Evolutionary conservation across 2,888 invertebrate genomes (phyloP).

Genomic region (Poecilus cupreus): DNA sequence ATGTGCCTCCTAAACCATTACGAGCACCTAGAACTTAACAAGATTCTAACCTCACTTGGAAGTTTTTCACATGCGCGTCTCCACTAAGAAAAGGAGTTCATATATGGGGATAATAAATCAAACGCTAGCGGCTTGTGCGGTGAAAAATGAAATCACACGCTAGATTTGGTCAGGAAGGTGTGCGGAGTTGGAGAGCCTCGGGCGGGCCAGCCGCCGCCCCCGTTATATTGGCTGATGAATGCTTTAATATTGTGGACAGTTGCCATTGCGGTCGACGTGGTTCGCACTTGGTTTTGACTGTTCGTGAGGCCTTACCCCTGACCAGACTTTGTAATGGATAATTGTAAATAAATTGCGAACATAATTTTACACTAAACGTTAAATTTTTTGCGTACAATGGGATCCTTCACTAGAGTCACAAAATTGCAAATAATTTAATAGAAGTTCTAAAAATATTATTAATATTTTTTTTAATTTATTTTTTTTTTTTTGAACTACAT

Average conservation of each 20-base stretch:
- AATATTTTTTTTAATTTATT: neutral
- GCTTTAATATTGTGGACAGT: conserved; percentile 45
- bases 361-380: neutral
- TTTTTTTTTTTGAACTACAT: neutral
- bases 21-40: neutral
- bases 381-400: neutral
- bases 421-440: neutral
- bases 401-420: too few species aligned
- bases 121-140: neutral
- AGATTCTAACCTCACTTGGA: neutral
- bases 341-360: neutral
- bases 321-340: neutral
- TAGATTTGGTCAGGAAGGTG: conserved; percentile 41
- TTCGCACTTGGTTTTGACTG: neutral
- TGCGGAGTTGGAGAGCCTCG: neutral
- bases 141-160: conserved; percentile 51
- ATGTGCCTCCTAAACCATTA: too few species aligned
- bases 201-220: neutral
- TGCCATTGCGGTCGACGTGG: neutral
- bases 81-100: conserved; percentile 3
- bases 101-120: conserved; percentile 51
- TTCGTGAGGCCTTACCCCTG: neutral
- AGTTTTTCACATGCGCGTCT: neutral
- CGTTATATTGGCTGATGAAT: conserved; percentile 45
- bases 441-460: neutral